These are phyloP conservation scores for Novumbra hubbsi DNA, from an alignment of 2,797 vertebrate genomes.

Conservation along the genomic window DNA sequence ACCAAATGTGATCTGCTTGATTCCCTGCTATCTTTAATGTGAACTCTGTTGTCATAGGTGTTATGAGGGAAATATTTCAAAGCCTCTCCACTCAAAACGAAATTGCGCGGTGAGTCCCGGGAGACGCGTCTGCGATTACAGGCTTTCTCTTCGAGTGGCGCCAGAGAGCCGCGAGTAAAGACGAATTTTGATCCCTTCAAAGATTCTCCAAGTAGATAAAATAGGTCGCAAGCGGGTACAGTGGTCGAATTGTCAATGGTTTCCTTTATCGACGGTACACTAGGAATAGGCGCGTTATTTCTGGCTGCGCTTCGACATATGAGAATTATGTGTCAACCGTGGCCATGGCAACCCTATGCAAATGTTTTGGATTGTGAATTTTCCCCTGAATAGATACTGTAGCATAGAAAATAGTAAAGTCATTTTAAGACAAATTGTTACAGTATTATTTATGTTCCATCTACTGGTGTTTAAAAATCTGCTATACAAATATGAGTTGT, in stretches of 20 bases:
- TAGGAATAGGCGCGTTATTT: slow-evolving; percentile 18
- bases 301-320: not conserved
- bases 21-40: slow-evolving; percentile 40
- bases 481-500: not conserved
- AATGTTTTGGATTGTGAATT: not conserved
- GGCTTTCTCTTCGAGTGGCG: slow-evolving; percentile 87
- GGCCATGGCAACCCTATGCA: not conserved
- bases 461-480: not conserved
- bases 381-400: not conserved
- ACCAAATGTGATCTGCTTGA: slow-evolving; percentile 43
- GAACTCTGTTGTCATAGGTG: slow-evolving; percentile 50
- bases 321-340: not conserved
- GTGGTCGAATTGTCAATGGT: not conserved
- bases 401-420: not conserved
- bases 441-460: not conserved
- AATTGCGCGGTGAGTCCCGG: slow-evolving; percentile 39
- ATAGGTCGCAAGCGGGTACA: slow-evolving; percentile 17
- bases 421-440: not conserved
- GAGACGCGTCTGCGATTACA: slow-evolving; percentile 73
- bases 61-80: slow-evolving; percentile 38
- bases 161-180: slow-evolving; percentile 83
- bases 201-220: slow-evolving; percentile 24
- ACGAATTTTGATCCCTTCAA: slow-evolving; percentile 40
- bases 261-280: not conserved
- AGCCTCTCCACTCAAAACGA: slow-evolving; percentile 36